Evolutionary conservation across 2,888 invertebrate species (phyloP).

Genomic region (Drosophila bunnanda): DNA sequence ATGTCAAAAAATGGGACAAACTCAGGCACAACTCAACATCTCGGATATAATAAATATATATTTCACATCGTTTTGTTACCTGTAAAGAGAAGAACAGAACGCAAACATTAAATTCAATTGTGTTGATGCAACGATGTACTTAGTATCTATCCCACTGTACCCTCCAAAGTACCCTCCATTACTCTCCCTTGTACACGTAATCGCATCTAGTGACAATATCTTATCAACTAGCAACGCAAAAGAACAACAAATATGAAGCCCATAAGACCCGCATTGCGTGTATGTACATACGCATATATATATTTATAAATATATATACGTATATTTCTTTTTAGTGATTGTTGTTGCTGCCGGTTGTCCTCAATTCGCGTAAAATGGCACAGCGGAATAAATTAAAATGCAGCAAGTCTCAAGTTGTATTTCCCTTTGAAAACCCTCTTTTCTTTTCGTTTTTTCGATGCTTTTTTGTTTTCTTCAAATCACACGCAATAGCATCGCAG

Average conservation of each 20-base stretch:
- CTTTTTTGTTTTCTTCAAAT: slow-evolving; percentile 21
- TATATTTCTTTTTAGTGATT: slow-evolving; percentile 20
- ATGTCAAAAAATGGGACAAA: neutral
- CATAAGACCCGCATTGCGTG: slow-evolving; percentile 61
- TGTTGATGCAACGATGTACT: neutral
- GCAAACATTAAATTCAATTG: slow-evolving; percentile 35
- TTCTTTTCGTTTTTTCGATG: neutral
- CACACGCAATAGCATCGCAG: slow-evolving; percentile 31
- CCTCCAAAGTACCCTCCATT: neutral
- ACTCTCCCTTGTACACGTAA: slow-evolving; percentile 19
- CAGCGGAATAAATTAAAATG: slow-evolving; percentile 78
- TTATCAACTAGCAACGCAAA: slow-evolving; percentile 61
- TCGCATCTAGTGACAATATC: slow-evolving; percentile 67
- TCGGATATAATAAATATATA: neutral
- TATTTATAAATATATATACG: neutral
- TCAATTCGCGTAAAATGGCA: slow-evolving; percentile 79
- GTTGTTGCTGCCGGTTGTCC: slow-evolving; percentile 53
- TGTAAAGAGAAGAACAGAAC: slow-evolving; percentile 30
- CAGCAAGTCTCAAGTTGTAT: slow-evolving; percentile 57
- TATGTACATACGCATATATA: neutral
- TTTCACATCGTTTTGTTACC: slow-evolving; percentile 23
- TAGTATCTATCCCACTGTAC: neutral
- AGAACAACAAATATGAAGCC: slow-evolving; percentile 24
- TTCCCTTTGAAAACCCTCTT: slow-evolving; percentile 9
- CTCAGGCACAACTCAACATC: slow-evolving; percentile 18